Evolutionary conservation across 1,140 invertebrate species (phyloP), one percentile per base, ranked within the genome.

Genomic region (Bombus sibiricus): DNA sequence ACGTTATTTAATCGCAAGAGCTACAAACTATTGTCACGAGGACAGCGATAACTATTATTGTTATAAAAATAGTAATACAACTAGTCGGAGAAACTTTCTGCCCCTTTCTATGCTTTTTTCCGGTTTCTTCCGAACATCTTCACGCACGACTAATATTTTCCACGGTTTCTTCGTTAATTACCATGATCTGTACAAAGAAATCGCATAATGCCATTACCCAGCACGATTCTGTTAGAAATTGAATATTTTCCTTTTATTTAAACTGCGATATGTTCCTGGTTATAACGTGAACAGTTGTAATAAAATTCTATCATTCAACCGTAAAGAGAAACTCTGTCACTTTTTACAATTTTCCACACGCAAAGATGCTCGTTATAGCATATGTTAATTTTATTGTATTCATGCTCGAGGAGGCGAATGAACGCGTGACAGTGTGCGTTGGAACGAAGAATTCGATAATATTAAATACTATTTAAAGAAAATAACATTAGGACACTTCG

Each of bases 381-480:
- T 53, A 15, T 0, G 3, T 72, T 43, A 25, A n/a, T 37, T 37
- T 6, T 15, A 18, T 15, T 34, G 8, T 15, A 25, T n/a, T 15
- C 76, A 62, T 74, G 62, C 72, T 83, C 80, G 73, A 83, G 72
- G 73, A 76, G 66, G 53, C n/a, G 32, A 41, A 47, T 39, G 72
- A 69, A 89, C 81, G 77, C 62, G 57, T 41, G 88, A 86, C 77
- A 79, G 62, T 89, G 89, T 90, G 88, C 88, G 89, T 89, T 89
- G 68, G 69, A 87, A 89, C 81, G 74, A 84, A 89, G 81, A 87
- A 83, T 87, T 89, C 75, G 84, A 79, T 81, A 90, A 90, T 83
- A 89, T 89, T 86, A 87, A 86, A 81, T 74, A 68, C 81, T 90
- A 86, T 85, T 79, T 53, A 85, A 87, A 83, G 77, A 80, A 68